Conservation (phyloP, 2,888 invertebrate species). For the Drosophila tripunctata region DNA sequence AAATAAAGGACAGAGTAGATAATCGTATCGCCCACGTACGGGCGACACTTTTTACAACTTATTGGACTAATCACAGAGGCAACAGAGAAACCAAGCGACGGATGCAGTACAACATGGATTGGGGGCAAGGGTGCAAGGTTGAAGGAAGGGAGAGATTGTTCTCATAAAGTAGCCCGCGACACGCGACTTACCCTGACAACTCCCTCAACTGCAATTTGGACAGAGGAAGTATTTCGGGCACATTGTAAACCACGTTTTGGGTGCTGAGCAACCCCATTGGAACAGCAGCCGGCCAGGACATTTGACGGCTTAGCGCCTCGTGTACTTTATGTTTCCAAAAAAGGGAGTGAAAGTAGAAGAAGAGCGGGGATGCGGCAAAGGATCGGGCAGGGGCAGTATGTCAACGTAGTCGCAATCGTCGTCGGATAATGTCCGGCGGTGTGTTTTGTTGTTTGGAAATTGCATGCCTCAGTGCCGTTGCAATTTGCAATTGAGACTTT, state of each 20-base stretch:
- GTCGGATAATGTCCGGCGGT: slow-evolving; percentile 26
- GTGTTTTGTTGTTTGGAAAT: slow-evolving; percentile 60
- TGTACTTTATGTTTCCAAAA: slow-evolving; percentile 13
- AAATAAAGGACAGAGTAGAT: slow-evolving; percentile 72
- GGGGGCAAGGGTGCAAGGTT: slow-evolving; percentile 10
- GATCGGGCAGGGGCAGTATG: slow-evolving; percentile 21
- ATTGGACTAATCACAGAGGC: slow-evolving; percentile 78
- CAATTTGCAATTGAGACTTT: slow-evolving; percentile 79
- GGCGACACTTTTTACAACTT: slow-evolving; percentile 78
- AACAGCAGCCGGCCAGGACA: slow-evolving; percentile 57
- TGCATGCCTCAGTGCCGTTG: slow-evolving; percentile 76
- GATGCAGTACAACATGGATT: slow-evolving; percentile 7
- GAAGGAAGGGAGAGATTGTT: background rate
- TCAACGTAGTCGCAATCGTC: slow-evolving; percentile 27
- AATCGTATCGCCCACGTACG: slow-evolving; percentile 45
- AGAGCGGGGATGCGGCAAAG: background rate
- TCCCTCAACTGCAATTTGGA: background rate
- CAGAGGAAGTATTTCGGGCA: slow-evolving; percentile 42
- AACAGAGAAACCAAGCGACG: slow-evolving; percentile 13
- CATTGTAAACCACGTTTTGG: slow-evolving; percentile 41
- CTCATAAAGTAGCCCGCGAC: slow-evolving; percentile 73
- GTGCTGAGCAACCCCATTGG: slow-evolving; percentile 52
- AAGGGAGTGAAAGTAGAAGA: background rate
- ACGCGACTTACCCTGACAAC: slow-evolving; percentile 54
- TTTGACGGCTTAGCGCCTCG: slow-evolving; percentile 80